Evolutionary conservation across 53 echinoderm and acorn worm species (phyloP).

Genomic region (Echinometra lucunter): DNA sequence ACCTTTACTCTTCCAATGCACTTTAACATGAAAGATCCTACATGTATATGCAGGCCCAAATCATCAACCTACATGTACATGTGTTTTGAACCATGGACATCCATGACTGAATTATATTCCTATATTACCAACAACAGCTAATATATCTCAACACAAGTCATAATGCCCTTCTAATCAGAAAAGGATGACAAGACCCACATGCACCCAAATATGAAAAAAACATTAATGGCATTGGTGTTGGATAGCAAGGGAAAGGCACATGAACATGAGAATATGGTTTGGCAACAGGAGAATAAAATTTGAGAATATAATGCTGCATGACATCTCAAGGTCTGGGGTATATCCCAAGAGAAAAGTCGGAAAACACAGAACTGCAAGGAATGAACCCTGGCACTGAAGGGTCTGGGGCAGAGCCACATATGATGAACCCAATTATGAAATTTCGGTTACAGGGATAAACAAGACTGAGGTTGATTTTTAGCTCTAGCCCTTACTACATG

Average conservation of each 20-base stretch:
- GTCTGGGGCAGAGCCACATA: neutral
- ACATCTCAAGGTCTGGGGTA: conserved; percentile 7
- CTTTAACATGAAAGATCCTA: too few species aligned
- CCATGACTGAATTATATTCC: too few species aligned
- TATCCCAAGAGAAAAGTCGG: neutral
- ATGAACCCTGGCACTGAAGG: neutral
- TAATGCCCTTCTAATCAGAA: neutral
- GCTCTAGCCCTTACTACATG: too few species aligned
- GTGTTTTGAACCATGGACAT: too few species aligned
- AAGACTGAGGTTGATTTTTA: neutral
- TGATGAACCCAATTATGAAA: neutral
- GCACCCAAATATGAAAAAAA: neutral
- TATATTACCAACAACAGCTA: neutral
- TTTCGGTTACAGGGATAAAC: neutral
- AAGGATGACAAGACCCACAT: neutral
- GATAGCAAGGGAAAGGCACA: neutral
- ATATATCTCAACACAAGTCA: neutral
- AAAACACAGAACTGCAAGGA: neutral
- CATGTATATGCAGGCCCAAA: too few species aligned
- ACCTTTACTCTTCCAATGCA: too few species aligned
- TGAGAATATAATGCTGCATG: neutral
- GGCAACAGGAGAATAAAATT: neutral
- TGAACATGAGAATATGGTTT: neutral
- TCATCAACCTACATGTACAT: too few species aligned
- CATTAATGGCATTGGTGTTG: neutral